Evolutionary conservation across 1,140 invertebrate genomes (phyloP).

Genomic region (Neelides sp.): DNA sequence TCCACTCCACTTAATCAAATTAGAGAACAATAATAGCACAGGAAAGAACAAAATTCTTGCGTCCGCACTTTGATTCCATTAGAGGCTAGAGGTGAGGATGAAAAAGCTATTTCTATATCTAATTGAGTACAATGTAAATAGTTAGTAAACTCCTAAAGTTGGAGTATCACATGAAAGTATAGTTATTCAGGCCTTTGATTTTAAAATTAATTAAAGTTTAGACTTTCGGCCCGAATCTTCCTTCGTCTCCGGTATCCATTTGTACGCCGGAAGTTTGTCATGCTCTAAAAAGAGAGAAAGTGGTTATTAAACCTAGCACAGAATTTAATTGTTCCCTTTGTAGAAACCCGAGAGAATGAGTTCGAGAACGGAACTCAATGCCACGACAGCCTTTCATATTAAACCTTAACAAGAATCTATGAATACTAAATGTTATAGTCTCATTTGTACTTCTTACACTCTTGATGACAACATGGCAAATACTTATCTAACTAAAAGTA

Average conservation of each 20-base stretch:
- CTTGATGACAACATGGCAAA: no score
- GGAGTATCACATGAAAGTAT: neutral
- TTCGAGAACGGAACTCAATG: neutral
- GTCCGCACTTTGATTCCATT: no score
- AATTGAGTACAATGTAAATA: constrained; percentile 1
- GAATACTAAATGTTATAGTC: neutral
- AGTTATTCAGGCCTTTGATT: neutral
- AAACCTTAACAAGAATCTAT: neutral
- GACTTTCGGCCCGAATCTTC: no score
- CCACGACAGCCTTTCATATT: neutral
- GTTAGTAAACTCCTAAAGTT: neutral
- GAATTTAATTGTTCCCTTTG: neutral
- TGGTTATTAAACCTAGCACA: neutral
- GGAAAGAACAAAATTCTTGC: neutral
- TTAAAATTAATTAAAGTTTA: no score
- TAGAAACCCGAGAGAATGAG: neutral
- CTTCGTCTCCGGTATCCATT: constrained; percentile 26
- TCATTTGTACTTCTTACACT: neutral
- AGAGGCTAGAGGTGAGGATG: no score
- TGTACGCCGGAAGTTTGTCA: constrained; percentile 20
- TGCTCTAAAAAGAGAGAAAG: constrained; percentile 20
- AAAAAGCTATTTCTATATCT: no score
- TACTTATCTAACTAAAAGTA: no score
- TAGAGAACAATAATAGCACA: neutral
- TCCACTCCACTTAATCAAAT: neutral